Evolutionary conservation across 2,888 invertebrate genomes (phyloP).

Genomic region (Dicroscelio sp.): DNA sequence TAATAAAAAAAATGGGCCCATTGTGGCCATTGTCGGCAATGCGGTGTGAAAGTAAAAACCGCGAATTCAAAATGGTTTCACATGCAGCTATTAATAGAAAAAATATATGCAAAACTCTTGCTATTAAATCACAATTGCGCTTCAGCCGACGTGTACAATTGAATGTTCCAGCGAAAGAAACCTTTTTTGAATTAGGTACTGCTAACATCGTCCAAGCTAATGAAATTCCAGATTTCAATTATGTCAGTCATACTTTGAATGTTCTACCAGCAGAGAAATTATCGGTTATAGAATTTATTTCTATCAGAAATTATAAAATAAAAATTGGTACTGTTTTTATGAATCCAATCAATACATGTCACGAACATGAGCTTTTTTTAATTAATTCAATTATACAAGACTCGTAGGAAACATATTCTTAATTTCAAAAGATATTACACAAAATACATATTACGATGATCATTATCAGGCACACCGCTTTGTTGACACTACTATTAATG

Average conservation of each 20-base stretch:
- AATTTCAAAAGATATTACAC: conserved; percentile 10
- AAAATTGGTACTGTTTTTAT: not conserved
- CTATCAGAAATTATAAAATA: not conserved
- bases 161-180: not conserved
- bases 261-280: not conserved
- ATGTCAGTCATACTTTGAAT: not conserved
- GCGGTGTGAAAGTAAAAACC: conserved; percentile 78
- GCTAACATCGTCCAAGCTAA: not conserved
- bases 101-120: conserved; percentile 78
- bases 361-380: conserved; percentile 25
- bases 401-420: not conserved
- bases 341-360: conserved; percentile 1
- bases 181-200: not conserved
- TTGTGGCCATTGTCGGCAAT: conserved; percentile 63
- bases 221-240: not conserved
- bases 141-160: conserved; percentile 58
- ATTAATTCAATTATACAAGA: not conserved
- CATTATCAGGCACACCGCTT: not conserved
- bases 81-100: conserved; percentile 52
- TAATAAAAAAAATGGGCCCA: not conserved
- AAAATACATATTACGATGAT: not conserved
- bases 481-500: not conserved
- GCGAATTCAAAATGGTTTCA: too few species aligned
- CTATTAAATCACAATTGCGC: conserved; percentile 63
- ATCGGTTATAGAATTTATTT: not conserved